A percentile compares a stretch with the other conserved stretches of the same genome.
These are phyloP conservation scores for Oreochromis niloticus DNA, from an alignment of 2,113 vertebrate genomes.

Conservation along the genomic window DNA sequence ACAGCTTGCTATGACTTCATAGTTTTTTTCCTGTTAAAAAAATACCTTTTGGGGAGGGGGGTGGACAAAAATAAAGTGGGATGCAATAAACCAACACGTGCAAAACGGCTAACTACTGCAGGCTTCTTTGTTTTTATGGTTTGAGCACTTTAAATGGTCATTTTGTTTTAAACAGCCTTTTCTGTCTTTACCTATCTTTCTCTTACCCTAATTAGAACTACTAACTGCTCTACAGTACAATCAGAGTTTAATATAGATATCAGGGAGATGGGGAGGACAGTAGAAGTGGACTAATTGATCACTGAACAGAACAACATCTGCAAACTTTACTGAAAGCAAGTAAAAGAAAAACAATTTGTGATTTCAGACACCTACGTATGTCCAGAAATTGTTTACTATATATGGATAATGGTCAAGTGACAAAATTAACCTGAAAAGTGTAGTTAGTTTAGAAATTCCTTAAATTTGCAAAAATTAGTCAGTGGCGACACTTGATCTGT, in stretches of 20 bases:
- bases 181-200: not conserved
- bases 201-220: not conserved
- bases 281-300: not conserved
- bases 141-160: not conserved
- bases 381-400: not conserved
- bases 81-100: not conserved
- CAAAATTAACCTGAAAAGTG: not conserved
- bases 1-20: slow-evolving; percentile 1
- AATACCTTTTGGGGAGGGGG: not conserved
- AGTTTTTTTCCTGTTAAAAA: not conserved
- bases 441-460: not conserved
- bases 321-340: not conserved
- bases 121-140: not conserved
- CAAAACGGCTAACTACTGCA: not conserved
- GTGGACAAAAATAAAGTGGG: not conserved
- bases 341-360: not conserved
- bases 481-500: not conserved
- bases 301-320: not conserved
- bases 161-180: not conserved
- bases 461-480: not conserved
- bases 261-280: not conserved
- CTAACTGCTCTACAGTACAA: not conserved
- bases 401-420: not conserved
- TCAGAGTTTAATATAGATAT: not conserved
- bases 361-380: not conserved